Conservation (phyloP, 2,888 invertebrate species). For the Helicoverpa assulta region DNA sequence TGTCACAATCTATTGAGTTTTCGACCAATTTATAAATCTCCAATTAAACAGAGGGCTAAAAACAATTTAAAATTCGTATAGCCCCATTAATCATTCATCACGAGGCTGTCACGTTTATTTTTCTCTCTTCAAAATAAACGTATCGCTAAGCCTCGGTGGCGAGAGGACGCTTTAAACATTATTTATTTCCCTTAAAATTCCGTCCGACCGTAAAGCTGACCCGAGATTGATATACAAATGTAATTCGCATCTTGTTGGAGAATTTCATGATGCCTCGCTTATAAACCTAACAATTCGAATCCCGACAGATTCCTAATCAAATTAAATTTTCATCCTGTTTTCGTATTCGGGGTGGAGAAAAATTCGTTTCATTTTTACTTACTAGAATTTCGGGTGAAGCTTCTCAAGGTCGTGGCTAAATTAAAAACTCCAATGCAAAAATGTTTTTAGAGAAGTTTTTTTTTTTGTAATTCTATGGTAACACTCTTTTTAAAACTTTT, state of each 20-base stretch:
- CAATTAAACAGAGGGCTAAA: slow-evolving; percentile 8
- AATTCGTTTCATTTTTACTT: slow-evolving; percentile 52
- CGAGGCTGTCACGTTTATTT: slow-evolving; percentile 15
- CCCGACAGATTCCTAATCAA: slow-evolving; percentile 73
- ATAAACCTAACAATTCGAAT: slow-evolving; percentile 65
- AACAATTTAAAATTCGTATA: slow-evolving; percentile 4
- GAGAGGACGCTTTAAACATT: slow-evolving; percentile 19
- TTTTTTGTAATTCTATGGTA: slow-evolving; percentile 57
- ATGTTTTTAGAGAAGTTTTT: slow-evolving; percentile 44
- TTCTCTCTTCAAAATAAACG: slow-evolving; percentile 10
- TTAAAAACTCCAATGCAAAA: slow-evolving; percentile 63
- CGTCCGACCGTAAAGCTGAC: slow-evolving; percentile 9
- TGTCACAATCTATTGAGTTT: not conserved
- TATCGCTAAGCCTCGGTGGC: slow-evolving; percentile 12
- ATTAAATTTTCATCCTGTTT: slow-evolving; percentile 77
- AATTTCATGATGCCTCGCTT: slow-evolving; percentile 63
- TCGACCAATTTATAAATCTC: not conserved
- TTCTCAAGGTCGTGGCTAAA: slow-evolving; percentile 48
- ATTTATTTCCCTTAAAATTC: slow-evolving; percentile 36
- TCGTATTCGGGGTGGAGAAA: slow-evolving; percentile 60
- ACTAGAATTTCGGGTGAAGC: slow-evolving; percentile 43
- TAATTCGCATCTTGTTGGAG: slow-evolving; percentile 34
- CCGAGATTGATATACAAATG: slow-evolving; percentile 47
- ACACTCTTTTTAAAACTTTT: slow-evolving; percentile 46
- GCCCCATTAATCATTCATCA: slow-evolving; percentile 11